phyloP scores from a whole-genome alignment of 1,140 invertebrate genomes.

The Aphelinus certus region DNA sequence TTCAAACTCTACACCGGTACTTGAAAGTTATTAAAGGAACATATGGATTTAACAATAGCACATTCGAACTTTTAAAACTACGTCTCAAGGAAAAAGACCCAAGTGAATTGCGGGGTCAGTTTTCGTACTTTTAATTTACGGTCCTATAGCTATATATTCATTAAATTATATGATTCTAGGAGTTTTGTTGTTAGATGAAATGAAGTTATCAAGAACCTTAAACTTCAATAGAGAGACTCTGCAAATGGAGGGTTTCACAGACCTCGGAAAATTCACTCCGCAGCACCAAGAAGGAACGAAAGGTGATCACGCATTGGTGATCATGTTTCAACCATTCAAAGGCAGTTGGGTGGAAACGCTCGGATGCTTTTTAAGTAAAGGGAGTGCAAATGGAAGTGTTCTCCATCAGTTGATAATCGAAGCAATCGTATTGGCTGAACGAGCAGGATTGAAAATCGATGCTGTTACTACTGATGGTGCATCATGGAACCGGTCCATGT shows the following conservation, averaged over 20 bases:
- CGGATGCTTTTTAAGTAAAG: conserved; percentile 45
- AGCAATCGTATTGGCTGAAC: conserved; percentile 35
- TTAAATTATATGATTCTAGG: no score
- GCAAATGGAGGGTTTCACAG: conserved; percentile 17
- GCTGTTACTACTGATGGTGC: conserved; percentile 35
- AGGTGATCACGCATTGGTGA: conserved; percentile 45
- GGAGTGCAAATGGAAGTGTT: conserved; percentile 38
- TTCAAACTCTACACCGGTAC: no score
- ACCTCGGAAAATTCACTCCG: conserved; percentile 34
- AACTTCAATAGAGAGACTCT: conserved; percentile 4
- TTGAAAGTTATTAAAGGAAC: no score
- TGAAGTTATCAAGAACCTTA: no score
- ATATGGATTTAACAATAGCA: no score
- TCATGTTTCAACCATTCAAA: conserved; percentile 45
- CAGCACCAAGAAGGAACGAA: conserved; percentile 29
- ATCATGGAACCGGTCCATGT: conserved; percentile 37
- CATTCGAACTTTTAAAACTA: no score
- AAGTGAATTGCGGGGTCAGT: no score
- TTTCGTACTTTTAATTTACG: no score
- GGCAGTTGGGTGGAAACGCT: conserved; percentile 43
- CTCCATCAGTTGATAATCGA: conserved; percentile 41
- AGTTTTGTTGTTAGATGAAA: no score
- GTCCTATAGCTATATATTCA: no score
- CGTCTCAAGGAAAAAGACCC: no score
- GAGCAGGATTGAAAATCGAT: conserved; percentile 31